phyloP scores from a whole-genome alignment of 2,113 vertebrate genomes.

The Pardalotus punctatus region DNA sequence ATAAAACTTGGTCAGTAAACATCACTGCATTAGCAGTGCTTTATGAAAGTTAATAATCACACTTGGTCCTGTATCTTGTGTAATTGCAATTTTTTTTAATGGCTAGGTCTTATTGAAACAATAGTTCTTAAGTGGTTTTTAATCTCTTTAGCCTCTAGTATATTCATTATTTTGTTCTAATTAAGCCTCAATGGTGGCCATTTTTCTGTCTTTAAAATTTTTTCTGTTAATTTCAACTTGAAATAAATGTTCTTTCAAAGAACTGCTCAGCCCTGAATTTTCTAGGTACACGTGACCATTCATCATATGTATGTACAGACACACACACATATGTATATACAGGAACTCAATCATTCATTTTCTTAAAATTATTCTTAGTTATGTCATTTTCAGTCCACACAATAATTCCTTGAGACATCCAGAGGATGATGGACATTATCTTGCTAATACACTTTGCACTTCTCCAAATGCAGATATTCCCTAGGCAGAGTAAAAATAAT shows the following conservation, averaged over 20 bases:
- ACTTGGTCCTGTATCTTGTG: not conserved
- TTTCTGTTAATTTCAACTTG: not conserved
- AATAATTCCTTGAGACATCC: not conserved
- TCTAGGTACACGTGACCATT: not conserved
- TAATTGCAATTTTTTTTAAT: not conserved
- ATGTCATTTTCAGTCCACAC: not conserved
- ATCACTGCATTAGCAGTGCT: not conserved
- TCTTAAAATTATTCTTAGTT: not conserved
- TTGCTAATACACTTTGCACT: not conserved
- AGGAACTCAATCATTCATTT: not conserved
- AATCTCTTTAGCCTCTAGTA: not conserved
- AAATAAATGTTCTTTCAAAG: not conserved
- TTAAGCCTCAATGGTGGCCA: not conserved
- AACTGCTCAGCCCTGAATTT: not conserved
- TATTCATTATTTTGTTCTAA: not conserved
- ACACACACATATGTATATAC: fast-evolving
- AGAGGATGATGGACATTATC: not conserved
- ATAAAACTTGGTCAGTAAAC: not conserved
- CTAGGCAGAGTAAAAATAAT: not conserved
- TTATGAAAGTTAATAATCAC: not conserved
- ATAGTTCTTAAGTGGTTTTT: not conserved
- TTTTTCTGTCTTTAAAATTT: not conserved
- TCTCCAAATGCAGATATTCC: not conserved
- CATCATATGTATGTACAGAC: not conserved
- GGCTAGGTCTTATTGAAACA: not conserved